Conservation (phyloP, 2,113 vertebrate genomes). For the Leptodactylus fuscus region DNA sequence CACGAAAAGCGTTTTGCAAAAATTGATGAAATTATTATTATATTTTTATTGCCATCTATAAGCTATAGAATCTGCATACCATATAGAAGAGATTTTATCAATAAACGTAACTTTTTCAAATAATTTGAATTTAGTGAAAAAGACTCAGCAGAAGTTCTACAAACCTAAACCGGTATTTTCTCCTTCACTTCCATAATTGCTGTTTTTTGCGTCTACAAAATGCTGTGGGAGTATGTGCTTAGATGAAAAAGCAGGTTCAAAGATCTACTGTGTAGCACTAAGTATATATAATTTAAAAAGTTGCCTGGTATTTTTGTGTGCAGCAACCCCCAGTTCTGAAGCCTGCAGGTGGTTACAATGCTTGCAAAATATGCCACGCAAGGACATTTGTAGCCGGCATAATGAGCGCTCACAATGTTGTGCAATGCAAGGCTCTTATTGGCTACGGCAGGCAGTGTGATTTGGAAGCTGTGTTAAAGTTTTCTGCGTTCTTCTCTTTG, state of each 20-base stretch:
- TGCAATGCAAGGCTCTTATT: conserved; percentile 3
- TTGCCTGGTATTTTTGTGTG: neutral
- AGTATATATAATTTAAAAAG: conserved; percentile 11
- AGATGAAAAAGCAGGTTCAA: conserved; percentile 14
- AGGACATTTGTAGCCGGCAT: conserved; percentile 15
- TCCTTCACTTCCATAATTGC: conserved; percentile 8
- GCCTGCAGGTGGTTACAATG: conserved; percentile 14
- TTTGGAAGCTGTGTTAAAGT: conserved; percentile 18
- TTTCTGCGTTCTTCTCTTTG: conserved; percentile 10
- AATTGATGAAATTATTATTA: too few species aligned
- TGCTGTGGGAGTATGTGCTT: neutral
- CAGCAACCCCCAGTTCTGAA: neutral
- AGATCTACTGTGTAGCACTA: conserved; percentile 3
- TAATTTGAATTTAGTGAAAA: neutral
- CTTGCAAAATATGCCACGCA: conserved; percentile 25
- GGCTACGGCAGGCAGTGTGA: conserved; percentile 13
- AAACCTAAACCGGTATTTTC: conserved; percentile 1
- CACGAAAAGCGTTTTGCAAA: too few species aligned
- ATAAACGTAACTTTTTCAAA: neutral
- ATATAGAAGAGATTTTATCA: too few species aligned
- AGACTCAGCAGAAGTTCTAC: neutral
- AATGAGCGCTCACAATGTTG: neutral
- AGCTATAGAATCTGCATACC: too few species aligned
- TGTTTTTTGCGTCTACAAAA: conserved; percentile 12
- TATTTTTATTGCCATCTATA: too few species aligned